Percentiles rank a stretch among this genome's conserved stretches.
Conservation (phyloP, 2,888 invertebrate genomes). For the Limnephilus rhombicus region DNA sequence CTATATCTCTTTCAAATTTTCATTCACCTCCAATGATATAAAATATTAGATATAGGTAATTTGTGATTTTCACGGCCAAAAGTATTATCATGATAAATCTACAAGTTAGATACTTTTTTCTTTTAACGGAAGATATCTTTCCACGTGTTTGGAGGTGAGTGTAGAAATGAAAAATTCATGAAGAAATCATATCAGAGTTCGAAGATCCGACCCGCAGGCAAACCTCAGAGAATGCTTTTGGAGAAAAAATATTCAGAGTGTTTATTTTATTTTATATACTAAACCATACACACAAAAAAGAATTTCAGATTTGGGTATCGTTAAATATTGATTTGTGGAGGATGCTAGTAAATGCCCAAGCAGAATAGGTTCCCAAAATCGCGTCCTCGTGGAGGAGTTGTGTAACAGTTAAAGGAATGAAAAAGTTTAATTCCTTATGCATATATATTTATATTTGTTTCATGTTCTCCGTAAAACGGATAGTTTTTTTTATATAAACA, state of each 20-base stretch:
- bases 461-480: too few species aligned
- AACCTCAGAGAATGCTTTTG: background rate
- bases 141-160: background rate
- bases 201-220: background rate
- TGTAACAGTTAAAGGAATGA: too few species aligned
- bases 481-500: too few species aligned
- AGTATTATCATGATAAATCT: background rate
- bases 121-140: background rate
- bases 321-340: background rate
- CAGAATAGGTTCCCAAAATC: too few species aligned
- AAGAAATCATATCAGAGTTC: slow-evolving; percentile 5
- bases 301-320: background rate
- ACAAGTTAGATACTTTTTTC: background rate
- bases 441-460: too few species aligned
- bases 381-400: background rate
- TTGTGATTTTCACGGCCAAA: too few species aligned
- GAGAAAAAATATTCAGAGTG: slow-evolving; percentile 26
- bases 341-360: background rate
- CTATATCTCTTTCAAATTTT: too few species aligned
- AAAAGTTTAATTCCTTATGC: too few species aligned
- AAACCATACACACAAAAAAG: background rate
- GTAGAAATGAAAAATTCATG: slow-evolving; percentile 34
- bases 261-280: slow-evolving; percentile 36
- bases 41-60: too few species aligned
- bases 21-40: too few species aligned